These are phyloP conservation scores for Thecocarcelia acutangulata DNA, from an alignment of 2,888 invertebrate genomes.

Conservation along the genomic window DNA sequence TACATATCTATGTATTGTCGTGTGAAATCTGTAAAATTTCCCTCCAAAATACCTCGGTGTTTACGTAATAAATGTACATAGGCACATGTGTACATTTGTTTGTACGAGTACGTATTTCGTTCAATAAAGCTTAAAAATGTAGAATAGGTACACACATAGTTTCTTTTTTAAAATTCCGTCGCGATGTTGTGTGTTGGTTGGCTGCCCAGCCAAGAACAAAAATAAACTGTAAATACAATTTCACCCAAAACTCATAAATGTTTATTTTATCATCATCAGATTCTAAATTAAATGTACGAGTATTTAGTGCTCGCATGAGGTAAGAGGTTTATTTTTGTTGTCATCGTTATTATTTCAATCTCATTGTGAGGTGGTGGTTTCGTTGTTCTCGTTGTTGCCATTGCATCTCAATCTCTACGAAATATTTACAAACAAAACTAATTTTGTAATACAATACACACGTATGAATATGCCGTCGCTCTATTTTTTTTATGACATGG, in stretches of 20 bases:
- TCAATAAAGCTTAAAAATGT: background rate
- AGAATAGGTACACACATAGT: background rate
- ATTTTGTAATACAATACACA: constrained; percentile 18
- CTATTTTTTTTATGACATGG: constrained; percentile 31
- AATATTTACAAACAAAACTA: constrained; percentile 40
- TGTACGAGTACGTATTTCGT: background rate
- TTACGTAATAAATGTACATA: constrained; percentile 9
- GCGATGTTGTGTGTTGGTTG: constrained; percentile 19
- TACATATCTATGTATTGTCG: too few species aligned
- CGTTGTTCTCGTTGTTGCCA: constrained; percentile 23
- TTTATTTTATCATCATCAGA: constrained; percentile 53
- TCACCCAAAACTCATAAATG: constrained; percentile 63
- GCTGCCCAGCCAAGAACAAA: constrained; percentile 50
- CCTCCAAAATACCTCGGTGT: constrained; percentile 39
- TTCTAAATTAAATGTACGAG: constrained; percentile 35
- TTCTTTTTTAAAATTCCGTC: constrained; percentile 14
- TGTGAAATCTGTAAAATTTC: background rate
- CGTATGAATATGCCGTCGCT: too few species aligned
- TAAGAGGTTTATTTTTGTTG: constrained; percentile 55
- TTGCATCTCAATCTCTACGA: constrained; percentile 59
- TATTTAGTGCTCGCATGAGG: constrained; percentile 53
- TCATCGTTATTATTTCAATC: constrained; percentile 46
- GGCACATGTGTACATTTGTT: background rate
- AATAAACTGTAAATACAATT: constrained; percentile 56
- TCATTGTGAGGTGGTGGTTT: constrained; percentile 56